Percentiles rank a stretch among this genome's conserved stretches.
Evolutionary conservation across 2,113 vertebrate species (phyloP).

Genomic region (Camelus bactrianus): DNA sequence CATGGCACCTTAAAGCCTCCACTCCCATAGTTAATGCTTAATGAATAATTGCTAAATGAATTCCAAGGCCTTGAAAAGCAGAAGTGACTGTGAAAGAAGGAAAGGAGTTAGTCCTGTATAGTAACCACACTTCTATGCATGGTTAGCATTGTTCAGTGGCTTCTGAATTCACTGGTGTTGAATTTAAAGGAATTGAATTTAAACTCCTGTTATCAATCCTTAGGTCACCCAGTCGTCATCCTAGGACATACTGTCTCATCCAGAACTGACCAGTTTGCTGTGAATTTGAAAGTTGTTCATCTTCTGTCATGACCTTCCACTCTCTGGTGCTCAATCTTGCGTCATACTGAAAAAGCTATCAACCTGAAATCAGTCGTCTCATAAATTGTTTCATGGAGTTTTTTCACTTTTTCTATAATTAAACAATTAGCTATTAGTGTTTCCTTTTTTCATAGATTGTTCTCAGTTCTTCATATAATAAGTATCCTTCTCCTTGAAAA

Average conservation of each 20-base stretch:
- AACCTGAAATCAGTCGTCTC: not conserved
- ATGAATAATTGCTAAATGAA: not conserved
- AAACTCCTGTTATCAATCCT: not conserved
- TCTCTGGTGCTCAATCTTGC: not conserved
- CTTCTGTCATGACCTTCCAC: not conserved
- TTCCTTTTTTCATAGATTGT: not conserved
- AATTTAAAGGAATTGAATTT: not conserved
- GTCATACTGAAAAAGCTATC: not conserved
- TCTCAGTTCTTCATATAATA: not conserved
- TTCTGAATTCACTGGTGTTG: not conserved
- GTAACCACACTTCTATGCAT: not conserved
- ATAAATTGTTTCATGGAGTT: not conserved
- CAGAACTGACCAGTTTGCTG: not conserved
- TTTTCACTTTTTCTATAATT: not conserved
- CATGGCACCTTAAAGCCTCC: not conserved
- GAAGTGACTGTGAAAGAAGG: not conserved
- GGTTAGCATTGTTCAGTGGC: not conserved
- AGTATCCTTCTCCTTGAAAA: not conserved
- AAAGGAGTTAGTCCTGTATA: not conserved
- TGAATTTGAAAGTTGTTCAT: not conserved
- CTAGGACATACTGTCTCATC: not conserved
- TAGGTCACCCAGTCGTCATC: not conserved
- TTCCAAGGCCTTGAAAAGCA: not conserved
- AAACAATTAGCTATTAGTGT: not conserved
- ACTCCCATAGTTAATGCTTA: not conserved